Conservation (phyloP, 2,797 vertebrate genomes). For the Gastrophryne carolinensis region DNA sequence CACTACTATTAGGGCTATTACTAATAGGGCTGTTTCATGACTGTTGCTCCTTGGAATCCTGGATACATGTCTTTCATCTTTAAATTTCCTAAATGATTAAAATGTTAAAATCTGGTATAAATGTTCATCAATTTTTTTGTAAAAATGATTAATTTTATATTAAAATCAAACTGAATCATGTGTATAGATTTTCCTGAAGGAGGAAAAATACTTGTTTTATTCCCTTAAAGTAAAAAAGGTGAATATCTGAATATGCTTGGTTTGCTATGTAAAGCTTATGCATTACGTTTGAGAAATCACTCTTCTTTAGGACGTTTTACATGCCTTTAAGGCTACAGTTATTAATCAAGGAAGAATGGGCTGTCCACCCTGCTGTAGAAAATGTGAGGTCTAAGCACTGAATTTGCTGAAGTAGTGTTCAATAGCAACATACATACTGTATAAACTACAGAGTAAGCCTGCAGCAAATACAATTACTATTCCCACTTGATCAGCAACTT, state of each 20-base stretch:
- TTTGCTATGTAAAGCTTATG: neutral
- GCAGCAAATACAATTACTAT: conserved; percentile 30
- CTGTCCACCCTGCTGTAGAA: conserved; percentile 24
- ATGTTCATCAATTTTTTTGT: too few species aligned
- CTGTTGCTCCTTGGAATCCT: too few species aligned
- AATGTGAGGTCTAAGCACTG: conserved; percentile 31
- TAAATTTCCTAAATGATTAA: too few species aligned
- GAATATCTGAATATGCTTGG: neutral
- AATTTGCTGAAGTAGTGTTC: conserved; percentile 37
- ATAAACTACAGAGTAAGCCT: conserved; percentile 16
- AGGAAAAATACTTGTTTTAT: neutral
- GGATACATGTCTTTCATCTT: too few species aligned
- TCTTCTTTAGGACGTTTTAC: conserved; percentile 5
- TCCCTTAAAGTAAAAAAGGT: neutral
- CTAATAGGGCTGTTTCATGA: too few species aligned
- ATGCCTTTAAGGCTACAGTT: conserved; percentile 6
- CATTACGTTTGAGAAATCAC: neutral
- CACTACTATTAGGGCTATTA: too few species aligned
- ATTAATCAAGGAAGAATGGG: conserved; percentile 43
- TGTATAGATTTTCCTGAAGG: too few species aligned
- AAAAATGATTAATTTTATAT: too few species aligned
- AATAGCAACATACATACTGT: conserved; percentile 25
- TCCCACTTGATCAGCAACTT: conserved; percentile 37
- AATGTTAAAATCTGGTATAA: too few species aligned
- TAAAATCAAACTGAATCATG: too few species aligned